Conservation (phyloP, 2,113 vertebrate genomes). For the Onychorhynchus coronatus region DNA sequence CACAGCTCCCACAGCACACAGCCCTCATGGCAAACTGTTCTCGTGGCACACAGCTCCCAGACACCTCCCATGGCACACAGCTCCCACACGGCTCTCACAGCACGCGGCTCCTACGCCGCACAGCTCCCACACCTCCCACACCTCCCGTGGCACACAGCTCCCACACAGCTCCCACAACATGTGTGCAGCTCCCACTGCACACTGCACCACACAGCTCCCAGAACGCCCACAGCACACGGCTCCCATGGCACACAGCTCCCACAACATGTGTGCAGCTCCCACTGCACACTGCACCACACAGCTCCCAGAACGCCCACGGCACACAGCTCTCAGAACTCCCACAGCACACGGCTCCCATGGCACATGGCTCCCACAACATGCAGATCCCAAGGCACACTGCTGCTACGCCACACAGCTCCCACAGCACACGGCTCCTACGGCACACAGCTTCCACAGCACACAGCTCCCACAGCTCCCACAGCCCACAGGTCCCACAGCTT, state of each 20-base stretch:
- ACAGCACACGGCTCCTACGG: rapidly evolving
- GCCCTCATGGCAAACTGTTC: no score
- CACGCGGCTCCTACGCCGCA: no score
- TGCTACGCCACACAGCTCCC: not conserved
- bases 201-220: no score
- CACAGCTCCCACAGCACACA: not conserved
- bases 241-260: not conserved
- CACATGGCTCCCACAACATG: not conserved
- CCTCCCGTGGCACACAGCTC: not conserved
- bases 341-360: not conserved
- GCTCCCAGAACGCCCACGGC: not conserved
- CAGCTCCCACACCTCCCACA: not conserved
- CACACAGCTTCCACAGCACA: not conserved
- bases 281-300: not conserved
- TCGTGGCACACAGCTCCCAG: rapidly evolving
- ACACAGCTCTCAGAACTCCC: no score
- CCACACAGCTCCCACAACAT: no score
- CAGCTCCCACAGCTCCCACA: not conserved
- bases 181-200: no score
- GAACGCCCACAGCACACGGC: not conserved
- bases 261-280: not conserved
- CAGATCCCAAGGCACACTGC: rapidly evolving
- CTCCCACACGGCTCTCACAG: rapidly evolving
- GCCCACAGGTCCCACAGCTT: no score
- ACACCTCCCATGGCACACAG: rapidly evolving